Base-by-base conservation (phyloP, 2,797 vertebrate species). In the Gallinago stenura region DNA sequence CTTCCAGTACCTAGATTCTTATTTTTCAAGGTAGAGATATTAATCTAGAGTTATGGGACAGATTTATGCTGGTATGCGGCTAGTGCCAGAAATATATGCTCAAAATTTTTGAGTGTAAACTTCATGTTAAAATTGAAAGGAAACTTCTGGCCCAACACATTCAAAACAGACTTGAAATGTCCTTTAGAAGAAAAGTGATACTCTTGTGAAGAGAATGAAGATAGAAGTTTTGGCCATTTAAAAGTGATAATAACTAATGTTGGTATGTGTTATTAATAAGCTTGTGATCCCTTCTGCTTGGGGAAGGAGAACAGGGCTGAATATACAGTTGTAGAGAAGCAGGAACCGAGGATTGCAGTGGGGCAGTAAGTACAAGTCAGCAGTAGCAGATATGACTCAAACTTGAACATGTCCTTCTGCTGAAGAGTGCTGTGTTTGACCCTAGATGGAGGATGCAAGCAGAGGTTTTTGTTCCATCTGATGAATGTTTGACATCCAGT, bases 311-410 rank as follows among this genome's bases (percentile, higher is more conserved):
- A 45, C 3, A 53, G 28, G 33, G 68, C 24, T 57, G 31, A 35
- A 14, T 3, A 4, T 26, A 28, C 0, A 0, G 1, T 30, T n/a
- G 10, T 33, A 24, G 50, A 41, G 16, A 64, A 66, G 8, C 33
- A 62, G 53, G 30, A 91, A 37, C 24, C 31, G 22, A 15, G 50
- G 15, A 4, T 25, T 43, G 46, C 28, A 21, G 9, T 33, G 43
- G 22, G 31, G 33, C 31, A 50, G 33, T 17, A 46, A 61, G 30
- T 33, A 4, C 21, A 54, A 70, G 13, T 43, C 4, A 57, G 28
- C 71, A 84, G 61, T 31, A 83, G 46, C 12, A 73, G 54, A 8
- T 5, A 0, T 31, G 48, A 41, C 62, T 87, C 21, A 26, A 68
- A 69, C 9, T 7, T 2, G 1, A 31, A 30, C 6, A 3, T 3